Conservation (phyloP, 2,797 vertebrate genomes). For the Typhlichthys subterraneus region DNA sequence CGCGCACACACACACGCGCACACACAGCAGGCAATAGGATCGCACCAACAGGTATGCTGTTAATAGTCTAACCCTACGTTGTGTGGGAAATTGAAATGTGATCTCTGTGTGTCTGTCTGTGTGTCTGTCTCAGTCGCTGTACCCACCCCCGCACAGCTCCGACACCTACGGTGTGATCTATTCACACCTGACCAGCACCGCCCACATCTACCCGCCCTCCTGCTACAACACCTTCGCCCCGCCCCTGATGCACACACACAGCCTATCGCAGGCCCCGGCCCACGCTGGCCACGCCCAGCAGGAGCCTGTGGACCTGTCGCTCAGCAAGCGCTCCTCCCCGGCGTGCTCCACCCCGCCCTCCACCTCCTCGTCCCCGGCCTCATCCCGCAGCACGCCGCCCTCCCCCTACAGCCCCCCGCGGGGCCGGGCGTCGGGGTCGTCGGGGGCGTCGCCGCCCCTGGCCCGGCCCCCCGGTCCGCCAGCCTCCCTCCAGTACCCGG, state of each 20-base stretch:
- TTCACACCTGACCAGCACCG: conserved; percentile 55
- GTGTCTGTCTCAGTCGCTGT: conserved; percentile 79
- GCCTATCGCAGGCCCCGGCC: conserved; percentile 48
- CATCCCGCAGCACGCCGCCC: conserved; percentile 77
- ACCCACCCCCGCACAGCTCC: conserved; percentile 81
- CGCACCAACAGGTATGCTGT: too few relatives aligned
- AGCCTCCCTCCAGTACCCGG: conserved; percentile 79
- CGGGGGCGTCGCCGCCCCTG: conserved; percentile 79
- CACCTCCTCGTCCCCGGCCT: conserved; percentile 75
- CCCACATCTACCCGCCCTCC: conserved; percentile 56
- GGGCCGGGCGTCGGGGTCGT: conserved; percentile 79
- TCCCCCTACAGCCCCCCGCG: conserved; percentile 58
- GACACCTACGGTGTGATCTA: conserved; percentile 88
- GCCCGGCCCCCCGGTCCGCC: conserved; percentile 62
- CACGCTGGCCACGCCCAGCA: conserved; percentile 83
- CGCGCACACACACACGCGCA: conserved; percentile 29
- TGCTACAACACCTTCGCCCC: conserved; percentile 66
- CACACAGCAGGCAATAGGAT: not conserved
- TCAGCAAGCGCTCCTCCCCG: conserved; percentile 86
- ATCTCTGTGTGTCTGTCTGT: conserved; percentile 44
- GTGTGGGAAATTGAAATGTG: too few relatives aligned
- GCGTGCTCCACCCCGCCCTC: conserved; percentile 67
- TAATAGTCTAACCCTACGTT: too few relatives aligned
- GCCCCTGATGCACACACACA: not conserved
- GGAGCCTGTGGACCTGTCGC: conserved; percentile 94